Evolutionary conservation across 2,888 invertebrate genomes (phyloP), one percentile per base, ranked within the genome.

Genomic region (Megaustenia siamemsis): DNA sequence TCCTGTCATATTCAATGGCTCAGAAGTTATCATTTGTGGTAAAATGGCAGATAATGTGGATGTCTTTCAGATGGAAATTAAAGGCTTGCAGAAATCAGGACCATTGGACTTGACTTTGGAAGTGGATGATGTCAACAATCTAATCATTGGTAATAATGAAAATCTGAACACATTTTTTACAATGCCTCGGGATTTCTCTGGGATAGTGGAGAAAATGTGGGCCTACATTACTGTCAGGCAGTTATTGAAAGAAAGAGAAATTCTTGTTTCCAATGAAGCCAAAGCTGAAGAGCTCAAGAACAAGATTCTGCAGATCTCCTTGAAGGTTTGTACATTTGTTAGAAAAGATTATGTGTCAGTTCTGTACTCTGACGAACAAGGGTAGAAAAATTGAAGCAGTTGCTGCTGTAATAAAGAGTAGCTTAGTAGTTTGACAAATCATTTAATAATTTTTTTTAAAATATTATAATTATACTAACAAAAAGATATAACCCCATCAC

Each of bases 221-320:
- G 92, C 91, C 0, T 92, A 90, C 80, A 76, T 91, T 24, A 90
- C 90, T 8, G 91, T 92, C 60, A 90, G 90, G 73, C 89, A 92
- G 71, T 86, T 90, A 0, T 80, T 92, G 24, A 86, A 90, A 28
- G 86, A 90, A 38, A 88, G 89, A 76, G 84, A 87, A 12, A 86
- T 88, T 3, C 80, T 83, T 1, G 83, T 80, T 21, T 82, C 83
- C 3, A 68, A 89, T 63, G 45, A 68, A 3, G 71, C 81, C 1
- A 76, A 84, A 8, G 87, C 85, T 71, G 79, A 88, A 28, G 85
- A 86, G 1, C 68, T 91, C 63, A 89, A 90, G 28, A 40, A 86
- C 10, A 84, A 83, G 73, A 90, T 90, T 24, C 75, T 90, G 28
- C 86, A 89, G 6, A 78, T 91, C 28, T 90, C 92, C 38, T 66